Evolutionary conservation across 2,797 vertebrate genomes (phyloP), one percentile per base, ranked within the genome.

Genomic region (Cyprinella venusta): DNA sequence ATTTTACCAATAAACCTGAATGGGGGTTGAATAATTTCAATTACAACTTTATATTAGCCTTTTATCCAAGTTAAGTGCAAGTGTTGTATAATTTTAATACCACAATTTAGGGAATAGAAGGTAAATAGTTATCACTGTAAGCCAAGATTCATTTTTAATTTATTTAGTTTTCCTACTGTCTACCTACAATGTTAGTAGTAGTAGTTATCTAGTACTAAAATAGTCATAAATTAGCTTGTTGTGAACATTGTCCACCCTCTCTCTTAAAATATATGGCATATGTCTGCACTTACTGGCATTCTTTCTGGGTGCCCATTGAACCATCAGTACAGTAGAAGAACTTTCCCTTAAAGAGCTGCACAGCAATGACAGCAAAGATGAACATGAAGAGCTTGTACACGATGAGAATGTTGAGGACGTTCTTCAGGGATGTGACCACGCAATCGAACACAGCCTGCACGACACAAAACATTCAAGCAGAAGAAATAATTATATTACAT

Each of bases 331-430:
- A 99, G 83, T 97, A 99, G 91, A 99, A 99, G 92, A 99, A 99
- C 91, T 97, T 98, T 69, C 98, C 98, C 91, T 99, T 99, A 92
- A 99, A 99, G 71, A 99, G 97, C 91, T 99, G 98, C 71, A 99
- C 98, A 0, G 98, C 98, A 6, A 99, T 99, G 91, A 99, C 98
- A 1, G 98, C 98, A 16, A 99, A 99, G 92, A 99, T 99, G 93
- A 99, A 99, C 98, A 99, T 99, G 93, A 99, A 99, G 93, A 99
- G 98, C 93, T 99, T 98, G 94, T 99, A 99, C 87, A 99, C 98
- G 7, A 99, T 99, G 87, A 99, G 97, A 88, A 99, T 99, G 94
- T 99, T 99, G 93, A 99, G 97, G 90, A 99, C 98, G 0, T 99
- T 99, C 94, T 99, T 99, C 90, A 99, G 93, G 36, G 98, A 99